Evolutionary conservation across 2,113 vertebrate species (phyloP).

Genomic region (Cairina moschata): DNA sequence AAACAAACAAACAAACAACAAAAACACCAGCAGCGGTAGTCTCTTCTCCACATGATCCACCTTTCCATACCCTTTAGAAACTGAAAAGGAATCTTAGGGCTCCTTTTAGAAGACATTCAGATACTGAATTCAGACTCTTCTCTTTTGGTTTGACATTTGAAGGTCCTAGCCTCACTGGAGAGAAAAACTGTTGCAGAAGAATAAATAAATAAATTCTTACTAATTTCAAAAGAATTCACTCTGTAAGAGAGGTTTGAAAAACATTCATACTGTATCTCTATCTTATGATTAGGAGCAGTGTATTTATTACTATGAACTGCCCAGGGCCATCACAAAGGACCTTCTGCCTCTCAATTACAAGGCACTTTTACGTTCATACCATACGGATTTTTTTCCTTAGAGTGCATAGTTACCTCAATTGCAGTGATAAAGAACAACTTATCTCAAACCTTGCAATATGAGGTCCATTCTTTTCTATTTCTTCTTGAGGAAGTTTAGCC

Average conservation of each 20-base stretch:
- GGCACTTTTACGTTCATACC: background rate
- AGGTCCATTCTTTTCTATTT: background rate
- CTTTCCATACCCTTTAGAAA: background rate
- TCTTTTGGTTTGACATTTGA: background rate
- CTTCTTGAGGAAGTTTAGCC: background rate
- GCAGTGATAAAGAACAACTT: background rate
- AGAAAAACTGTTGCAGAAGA: background rate
- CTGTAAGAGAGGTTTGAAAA: background rate
- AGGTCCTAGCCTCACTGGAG: background rate
- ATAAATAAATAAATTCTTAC: background rate
- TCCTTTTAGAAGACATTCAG: background rate
- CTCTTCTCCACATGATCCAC: background rate
- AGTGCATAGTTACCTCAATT: background rate
- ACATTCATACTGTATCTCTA: background rate
- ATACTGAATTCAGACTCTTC: background rate
- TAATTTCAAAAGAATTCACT: background rate
- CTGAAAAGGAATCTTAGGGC: background rate
- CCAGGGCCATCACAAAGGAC: background rate
- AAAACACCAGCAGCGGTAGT: background rate
- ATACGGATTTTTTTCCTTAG: background rate
- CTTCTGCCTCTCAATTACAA: background rate
- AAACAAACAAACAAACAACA: background rate
- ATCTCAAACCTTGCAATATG: background rate
- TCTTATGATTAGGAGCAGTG: background rate
- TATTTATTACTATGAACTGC: background rate